These are phyloP conservation scores for Toxotes lorentzi DNA, from an alignment of 2,797 vertebrate species.

Conservation along the genomic window DNA sequence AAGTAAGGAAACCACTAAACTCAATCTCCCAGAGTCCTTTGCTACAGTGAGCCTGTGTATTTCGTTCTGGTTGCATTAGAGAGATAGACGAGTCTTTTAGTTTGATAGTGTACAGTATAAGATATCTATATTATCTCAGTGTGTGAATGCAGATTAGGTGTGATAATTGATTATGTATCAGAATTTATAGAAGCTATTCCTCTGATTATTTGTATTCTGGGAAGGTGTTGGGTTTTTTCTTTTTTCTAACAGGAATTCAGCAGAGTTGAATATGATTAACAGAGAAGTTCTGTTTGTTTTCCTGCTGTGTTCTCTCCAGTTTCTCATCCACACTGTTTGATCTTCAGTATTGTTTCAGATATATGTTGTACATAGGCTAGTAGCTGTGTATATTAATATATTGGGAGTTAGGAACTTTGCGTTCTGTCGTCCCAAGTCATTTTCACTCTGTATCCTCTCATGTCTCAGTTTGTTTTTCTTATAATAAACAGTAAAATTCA, in stretches of 20 bases:
- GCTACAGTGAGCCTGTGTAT: slow-evolving; percentile 80
- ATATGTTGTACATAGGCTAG: slow-evolving; percentile 77
- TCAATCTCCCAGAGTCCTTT: slow-evolving; percentile 80
- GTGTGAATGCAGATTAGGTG: slow-evolving; percentile 70
- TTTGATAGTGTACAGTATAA: slow-evolving; percentile 53
- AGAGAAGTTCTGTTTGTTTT: slow-evolving; percentile 18
- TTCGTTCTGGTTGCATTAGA: slow-evolving; percentile 63
- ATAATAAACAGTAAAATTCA: slow-evolving; percentile 59
- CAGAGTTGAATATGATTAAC: slow-evolving; percentile 23
- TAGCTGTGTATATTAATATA: slow-evolving; percentile 86
- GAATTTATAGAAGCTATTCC: slow-evolving; percentile 52
- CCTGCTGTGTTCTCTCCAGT: background rate
- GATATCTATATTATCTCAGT: slow-evolving; percentile 60
- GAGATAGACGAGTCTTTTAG: slow-evolving; percentile 43
- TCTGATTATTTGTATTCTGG: slow-evolving; percentile 47
- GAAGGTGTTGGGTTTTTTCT: slow-evolving; percentile 11
- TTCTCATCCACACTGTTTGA: slow-evolving; percentile 29
- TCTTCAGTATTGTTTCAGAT: slow-evolving; percentile 45
- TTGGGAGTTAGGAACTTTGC: slow-evolving; percentile 65
- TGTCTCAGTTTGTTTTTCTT: slow-evolving; percentile 45
- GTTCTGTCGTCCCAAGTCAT: slow-evolving; percentile 55
- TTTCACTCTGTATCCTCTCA: slow-evolving; percentile 53
- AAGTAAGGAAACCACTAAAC: slow-evolving; percentile 74
- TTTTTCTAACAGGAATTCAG: slow-evolving; percentile 17
- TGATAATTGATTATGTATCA: slow-evolving; percentile 65